Evolutionary conservation across 2,888 invertebrate species (phyloP).

Genomic region (Erannis defoliaria): DNA sequence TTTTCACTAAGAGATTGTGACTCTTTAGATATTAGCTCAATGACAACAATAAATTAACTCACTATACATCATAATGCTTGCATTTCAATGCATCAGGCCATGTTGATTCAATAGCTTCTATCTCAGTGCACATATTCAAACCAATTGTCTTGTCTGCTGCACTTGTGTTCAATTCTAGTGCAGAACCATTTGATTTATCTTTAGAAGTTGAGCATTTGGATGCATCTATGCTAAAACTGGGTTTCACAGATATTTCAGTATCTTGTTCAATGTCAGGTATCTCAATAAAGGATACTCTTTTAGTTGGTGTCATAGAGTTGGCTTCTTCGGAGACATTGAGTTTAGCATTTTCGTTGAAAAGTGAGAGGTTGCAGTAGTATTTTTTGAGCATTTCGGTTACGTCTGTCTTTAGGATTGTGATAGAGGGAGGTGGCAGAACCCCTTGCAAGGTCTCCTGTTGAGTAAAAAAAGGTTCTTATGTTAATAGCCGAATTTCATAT

Average conservation of each 20-base stretch:
- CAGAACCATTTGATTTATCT: conserved; percentile 49
- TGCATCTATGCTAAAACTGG: conserved; percentile 36
- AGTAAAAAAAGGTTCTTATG: neutral
- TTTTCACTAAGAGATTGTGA: too few relatives aligned
- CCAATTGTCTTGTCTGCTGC: conserved; percentile 66
- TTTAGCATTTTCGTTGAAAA: conserved; percentile 76
- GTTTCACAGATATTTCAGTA: conserved; percentile 31
- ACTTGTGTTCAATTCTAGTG: conserved; percentile 64
- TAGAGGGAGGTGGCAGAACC: conserved; percentile 91
- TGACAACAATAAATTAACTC: conserved; percentile 66
- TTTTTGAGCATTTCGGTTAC: conserved; percentile 88
- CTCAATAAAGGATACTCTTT: conserved; percentile 74
- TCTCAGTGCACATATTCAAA: conserved; percentile 67
- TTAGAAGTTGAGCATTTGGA: conserved; percentile 35
- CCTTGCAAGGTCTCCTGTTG: conserved; percentile 88
- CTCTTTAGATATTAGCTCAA: too few relatives aligned
- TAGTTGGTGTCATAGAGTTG: conserved; percentile 72
- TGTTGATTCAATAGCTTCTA: conserved; percentile 67
- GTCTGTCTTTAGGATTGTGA: conserved; percentile 89
- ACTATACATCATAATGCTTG: conserved; percentile 91
- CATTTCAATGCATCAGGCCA: conserved; percentile 89
- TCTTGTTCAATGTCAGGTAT: conserved; percentile 59
- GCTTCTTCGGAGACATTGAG: conserved; percentile 61
- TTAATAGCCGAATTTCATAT: too few relatives aligned
- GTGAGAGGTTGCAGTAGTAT: conserved; percentile 83